These are phyloP conservation scores for Danaus chrysippus DNA, from an alignment of 2,888 invertebrate genomes.

Conservation along the genomic window DNA sequence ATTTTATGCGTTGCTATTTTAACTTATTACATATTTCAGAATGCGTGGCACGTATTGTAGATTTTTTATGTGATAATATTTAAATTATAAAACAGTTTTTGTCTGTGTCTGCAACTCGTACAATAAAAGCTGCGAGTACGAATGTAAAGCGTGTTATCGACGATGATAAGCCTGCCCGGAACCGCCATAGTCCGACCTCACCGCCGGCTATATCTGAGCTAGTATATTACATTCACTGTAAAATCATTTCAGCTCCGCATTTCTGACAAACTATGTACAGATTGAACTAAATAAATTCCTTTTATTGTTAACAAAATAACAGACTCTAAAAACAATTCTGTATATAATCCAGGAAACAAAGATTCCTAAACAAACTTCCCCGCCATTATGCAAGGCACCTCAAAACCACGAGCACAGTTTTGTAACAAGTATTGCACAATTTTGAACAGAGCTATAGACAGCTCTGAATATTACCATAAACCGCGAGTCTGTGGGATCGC, in stretches of 20 bases:
- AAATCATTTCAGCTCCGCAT: conserved; percentile 41
- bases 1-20: conserved; percentile 22
- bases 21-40: conserved; percentile 15
- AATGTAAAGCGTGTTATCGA: conserved; percentile 55
- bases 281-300: conserved; percentile 11
- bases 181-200: conserved; percentile 43
- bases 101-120: conserved; percentile 18
- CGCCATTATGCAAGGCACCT: conserved; percentile 61
- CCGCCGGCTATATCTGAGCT: conserved; percentile 52
- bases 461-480: conserved; percentile 69
- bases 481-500: conserved; percentile 54
- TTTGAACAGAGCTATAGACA: conserved; percentile 72
- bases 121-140: conserved; percentile 20
- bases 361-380: conserved; percentile 60
- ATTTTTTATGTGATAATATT: conserved; percentile 9
- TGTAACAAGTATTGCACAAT: conserved; percentile 68
- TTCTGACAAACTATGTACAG: conserved; percentile 15
- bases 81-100: conserved; percentile 6
- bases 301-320: conserved; percentile 15
- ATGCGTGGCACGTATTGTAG: neutral
- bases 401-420: conserved; percentile 63
- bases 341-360: conserved; percentile 56
- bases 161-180: conserved; percentile 60
- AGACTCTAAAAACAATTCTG: conserved; percentile 39
- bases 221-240: conserved; percentile 41